Evolutionary conservation across 2,888 invertebrate genomes (phyloP).

Genomic region (Melinaea menophilus): DNA sequence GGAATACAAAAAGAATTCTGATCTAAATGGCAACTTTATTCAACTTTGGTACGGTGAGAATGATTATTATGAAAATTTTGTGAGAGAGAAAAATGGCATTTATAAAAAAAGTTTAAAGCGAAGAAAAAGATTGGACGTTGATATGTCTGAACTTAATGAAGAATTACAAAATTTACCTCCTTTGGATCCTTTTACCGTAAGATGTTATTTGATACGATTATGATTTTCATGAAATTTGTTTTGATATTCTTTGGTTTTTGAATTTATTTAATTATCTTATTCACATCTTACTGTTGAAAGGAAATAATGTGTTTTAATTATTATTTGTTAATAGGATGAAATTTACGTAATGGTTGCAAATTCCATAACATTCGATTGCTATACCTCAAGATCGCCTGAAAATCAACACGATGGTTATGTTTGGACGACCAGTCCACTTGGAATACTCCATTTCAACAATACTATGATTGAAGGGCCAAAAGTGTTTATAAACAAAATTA

Average conservation of each 20-base stretch:
- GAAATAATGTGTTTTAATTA: no score
- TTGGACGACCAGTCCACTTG: conserved; percentile 41
- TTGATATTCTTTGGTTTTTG: no score
- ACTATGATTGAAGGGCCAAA: conserved; percentile 34
- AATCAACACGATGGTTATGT: conserved; percentile 10
- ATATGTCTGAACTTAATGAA: conserved; percentile 29
- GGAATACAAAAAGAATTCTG: not conserved
- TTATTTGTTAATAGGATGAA: conserved; percentile 39
- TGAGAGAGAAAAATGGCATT: conserved; percentile 43
- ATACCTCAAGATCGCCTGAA: not conserved
- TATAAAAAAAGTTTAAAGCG: conserved; percentile 39
- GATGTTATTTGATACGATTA: conserved; percentile 17
- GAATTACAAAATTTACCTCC: conserved; percentile 42
- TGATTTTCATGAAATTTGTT: not conserved
- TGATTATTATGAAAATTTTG: conserved; percentile 38
- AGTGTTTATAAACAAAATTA: conserved; percentile 37
- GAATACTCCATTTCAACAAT: conserved; percentile 40
- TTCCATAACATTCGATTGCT: conserved; percentile 39
- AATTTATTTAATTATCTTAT: no score
- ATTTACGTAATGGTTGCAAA: conserved; percentile 43
- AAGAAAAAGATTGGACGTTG: conserved; percentile 35
- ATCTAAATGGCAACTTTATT: not conserved
- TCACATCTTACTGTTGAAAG: no score
- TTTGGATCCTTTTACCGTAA: conserved; percentile 39
- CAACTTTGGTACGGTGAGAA: conserved; percentile 15